Percentiles rank a stretch among this genome's conserved stretches.
Evolutionary conservation across 2,113 vertebrate species (phyloP).

Genomic region (Hymenochirus boettgeri): DNA sequence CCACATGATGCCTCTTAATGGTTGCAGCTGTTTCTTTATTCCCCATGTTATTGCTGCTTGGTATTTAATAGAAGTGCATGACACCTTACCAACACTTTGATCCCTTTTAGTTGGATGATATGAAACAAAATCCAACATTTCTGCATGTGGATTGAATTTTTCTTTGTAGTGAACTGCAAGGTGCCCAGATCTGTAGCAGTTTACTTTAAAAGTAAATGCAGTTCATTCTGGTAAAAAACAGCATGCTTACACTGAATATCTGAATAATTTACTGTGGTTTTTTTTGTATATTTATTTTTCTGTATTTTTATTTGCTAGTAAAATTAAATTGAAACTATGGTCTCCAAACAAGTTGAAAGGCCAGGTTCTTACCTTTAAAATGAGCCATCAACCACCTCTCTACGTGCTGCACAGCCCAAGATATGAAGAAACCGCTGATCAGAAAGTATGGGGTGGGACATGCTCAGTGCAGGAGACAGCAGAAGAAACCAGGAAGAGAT

Average conservation of each 20-base stretch:
- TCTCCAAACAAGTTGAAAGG: no score
- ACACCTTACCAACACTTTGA: conserved; percentile 2
- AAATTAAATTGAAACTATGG: no score
- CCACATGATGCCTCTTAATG: conserved; percentile 12
- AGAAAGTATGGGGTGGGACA: no score
- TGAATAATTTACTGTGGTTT: no score
- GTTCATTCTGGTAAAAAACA: background rate
- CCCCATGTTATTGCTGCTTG: conserved; percentile 11
- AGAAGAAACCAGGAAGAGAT: no score
- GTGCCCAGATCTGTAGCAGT: background rate
- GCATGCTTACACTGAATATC: background rate
- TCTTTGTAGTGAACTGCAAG: background rate
- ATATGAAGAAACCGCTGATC: no score
- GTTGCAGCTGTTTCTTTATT: conserved; percentile 2
- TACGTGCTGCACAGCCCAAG: no score
- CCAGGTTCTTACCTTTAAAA: no score
- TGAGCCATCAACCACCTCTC: no score
- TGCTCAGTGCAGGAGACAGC: no score
- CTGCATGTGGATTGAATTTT: background rate
- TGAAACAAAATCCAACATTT: background rate
- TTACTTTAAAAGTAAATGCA: background rate
- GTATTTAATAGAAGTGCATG: background rate
- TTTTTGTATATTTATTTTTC: no score
- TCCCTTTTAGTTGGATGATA: background rate
- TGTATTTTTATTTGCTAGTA: no score